These are phyloP conservation scores for Aphyosemion australe DNA, from an alignment of 2,113 vertebrate genomes.

Conservation along the genomic window DNA sequence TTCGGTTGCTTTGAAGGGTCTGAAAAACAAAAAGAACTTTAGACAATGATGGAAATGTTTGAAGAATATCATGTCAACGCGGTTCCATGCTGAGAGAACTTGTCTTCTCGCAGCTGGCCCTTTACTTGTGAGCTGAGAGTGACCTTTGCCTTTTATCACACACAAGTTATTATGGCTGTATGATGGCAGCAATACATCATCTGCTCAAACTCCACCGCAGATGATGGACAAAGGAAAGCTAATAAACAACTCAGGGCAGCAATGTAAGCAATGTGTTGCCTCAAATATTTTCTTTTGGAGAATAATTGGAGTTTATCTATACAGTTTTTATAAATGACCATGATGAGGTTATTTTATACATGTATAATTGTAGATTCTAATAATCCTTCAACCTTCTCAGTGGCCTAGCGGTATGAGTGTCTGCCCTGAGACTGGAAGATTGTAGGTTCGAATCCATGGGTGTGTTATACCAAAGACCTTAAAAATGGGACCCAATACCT, in stretches of 20 bases:
- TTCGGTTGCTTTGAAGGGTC: constrained; percentile 37
- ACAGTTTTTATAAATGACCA: no score
- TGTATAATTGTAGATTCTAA: neutral
- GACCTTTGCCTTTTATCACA: constrained; percentile 13
- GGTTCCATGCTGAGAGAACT: constrained; percentile 45
- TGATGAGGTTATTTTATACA: neutral
- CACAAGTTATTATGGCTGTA: constrained; percentile 15
- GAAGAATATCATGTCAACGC: constrained; percentile 52
- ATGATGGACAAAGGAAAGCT: constrained; percentile 6
- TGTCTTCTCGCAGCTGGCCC: constrained; percentile 21
- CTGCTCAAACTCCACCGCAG: neutral
- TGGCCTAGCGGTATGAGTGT: no score
- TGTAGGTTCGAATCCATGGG: no score
- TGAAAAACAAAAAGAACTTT: constrained; percentile 37
- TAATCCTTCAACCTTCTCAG: no score
- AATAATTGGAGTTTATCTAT: neutral
- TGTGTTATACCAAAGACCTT: no score
- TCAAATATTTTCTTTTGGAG: neutral
- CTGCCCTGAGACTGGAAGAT: no score
- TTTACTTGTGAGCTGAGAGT: constrained; percentile 24
- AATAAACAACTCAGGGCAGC: neutral
- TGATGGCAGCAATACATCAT: constrained; percentile 1
- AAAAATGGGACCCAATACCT: no score
- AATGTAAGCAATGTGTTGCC: neutral
- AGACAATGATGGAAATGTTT: constrained; percentile 38